Base-by-base conservation (phyloP, 1,140 invertebrate species). In the Drosophila ercepeae region DNA sequence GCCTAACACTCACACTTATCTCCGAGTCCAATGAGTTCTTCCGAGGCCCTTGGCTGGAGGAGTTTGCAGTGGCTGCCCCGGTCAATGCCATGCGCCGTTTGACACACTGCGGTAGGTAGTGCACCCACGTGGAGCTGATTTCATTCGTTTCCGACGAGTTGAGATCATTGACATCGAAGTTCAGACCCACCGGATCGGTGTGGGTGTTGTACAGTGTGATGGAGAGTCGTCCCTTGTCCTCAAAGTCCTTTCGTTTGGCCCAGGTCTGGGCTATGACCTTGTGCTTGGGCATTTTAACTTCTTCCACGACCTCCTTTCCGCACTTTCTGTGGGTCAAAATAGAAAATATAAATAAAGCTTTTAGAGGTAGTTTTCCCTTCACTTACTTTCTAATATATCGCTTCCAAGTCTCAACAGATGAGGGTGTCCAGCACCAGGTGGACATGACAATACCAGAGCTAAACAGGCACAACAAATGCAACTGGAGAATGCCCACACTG, bases 221-320 rank as follows among this genome's bases (percentile, higher is more conserved):
- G 32, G 97, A 98, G 14, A 98, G 92, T n/a, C 95, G 92, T 0
- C 96, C 97, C 51, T 94, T 94, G 81, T 95, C 95, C 57, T 97
- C 95, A 55, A 98, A 95, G 58, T 96, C 95, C 81, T 96, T 95
- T n/a, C 97, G 93, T 65, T 97, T 96, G 0, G 96, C 95, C 93
- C 97, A 98, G 1, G 96, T 97, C 89, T 97, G 94, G 7, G 97
- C 96, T 50, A 99, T 98, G 18, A 98, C 94, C 91, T 97, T 96
- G 90, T 98, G 97, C 82, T 98, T 97, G 79, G 96, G 96, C 63
- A 96, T 91, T 90, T 95, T 95, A 32, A 94, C 92, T 16, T 95
- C 95, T 63, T 95, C 94, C 68, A 95, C 94, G 3, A 94, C 92
- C 70, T 96, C 94, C 57, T 94, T 94, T n/a, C 95, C 93, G 88